These are phyloP conservation scores for Notothenia rossii DNA, from an alignment of 2,113 vertebrate species.

Conservation along the genomic window DNA sequence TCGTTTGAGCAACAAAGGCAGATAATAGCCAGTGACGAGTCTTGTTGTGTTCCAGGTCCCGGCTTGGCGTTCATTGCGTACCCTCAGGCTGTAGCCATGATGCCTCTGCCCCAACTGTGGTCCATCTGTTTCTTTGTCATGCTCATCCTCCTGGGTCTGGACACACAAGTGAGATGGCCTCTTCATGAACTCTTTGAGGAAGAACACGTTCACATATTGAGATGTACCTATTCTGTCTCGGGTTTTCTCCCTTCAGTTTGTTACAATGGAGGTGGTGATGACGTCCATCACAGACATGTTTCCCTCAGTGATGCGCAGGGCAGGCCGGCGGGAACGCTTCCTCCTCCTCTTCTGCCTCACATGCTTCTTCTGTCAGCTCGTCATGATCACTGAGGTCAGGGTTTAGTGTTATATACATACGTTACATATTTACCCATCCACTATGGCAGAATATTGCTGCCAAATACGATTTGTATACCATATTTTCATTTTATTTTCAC, in stretches of 20 bases:
- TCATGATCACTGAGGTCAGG: constrained; percentile 83
- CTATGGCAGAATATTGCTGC: background rate
- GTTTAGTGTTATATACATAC: background rate
- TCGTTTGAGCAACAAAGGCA: background rate
- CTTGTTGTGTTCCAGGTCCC: constrained; percentile 73
- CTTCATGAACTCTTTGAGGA: background rate
- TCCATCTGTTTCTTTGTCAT: constrained; percentile 83
- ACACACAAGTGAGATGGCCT: constrained; percentile 76
- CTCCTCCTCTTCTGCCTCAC: constrained; percentile 78
- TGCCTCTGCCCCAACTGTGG: constrained; percentile 85
- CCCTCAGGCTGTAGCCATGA: constrained; percentile 84
- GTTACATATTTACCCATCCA: background rate
- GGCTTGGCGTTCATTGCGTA: constrained; percentile 85
- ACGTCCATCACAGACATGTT: constrained; percentile 80
- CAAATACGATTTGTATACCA: background rate
- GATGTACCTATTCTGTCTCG: background rate
- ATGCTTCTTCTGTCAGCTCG: constrained; percentile 79
- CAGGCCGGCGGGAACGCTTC: constrained; percentile 69
- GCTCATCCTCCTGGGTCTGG: constrained; percentile 83
- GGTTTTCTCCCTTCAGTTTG: constrained; percentile 70
- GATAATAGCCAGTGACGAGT: background rate
- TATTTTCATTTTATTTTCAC: background rate
- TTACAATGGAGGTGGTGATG: constrained; percentile 78
- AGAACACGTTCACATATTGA: background rate
- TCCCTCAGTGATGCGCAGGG: constrained; percentile 72